These are phyloP conservation scores for Xenus cinereus DNA, from an alignment of 2,113 vertebrate genomes.

Conservation along the genomic window DNA sequence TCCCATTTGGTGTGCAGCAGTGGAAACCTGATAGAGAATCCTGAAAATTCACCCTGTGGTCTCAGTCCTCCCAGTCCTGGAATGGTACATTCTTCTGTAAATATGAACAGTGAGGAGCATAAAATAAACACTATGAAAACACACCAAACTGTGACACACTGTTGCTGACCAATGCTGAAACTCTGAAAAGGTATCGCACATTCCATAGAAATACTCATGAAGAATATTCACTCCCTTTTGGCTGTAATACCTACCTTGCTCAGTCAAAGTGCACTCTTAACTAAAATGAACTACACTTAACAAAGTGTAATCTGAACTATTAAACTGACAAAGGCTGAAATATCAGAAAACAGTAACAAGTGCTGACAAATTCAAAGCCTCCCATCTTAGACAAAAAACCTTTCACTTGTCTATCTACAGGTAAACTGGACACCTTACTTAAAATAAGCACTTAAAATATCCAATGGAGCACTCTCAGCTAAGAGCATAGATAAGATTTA, in stretches of 20 bases:
- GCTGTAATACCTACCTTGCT: background rate
- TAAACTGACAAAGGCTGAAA: background rate
- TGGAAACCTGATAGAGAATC: background rate
- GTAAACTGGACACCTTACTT: background rate
- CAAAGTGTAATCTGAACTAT: background rate
- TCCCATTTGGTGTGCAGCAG: background rate
- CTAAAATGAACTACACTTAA: background rate
- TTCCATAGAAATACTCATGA: background rate
- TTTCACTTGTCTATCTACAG: background rate
- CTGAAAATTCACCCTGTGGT: background rate
- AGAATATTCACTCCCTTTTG: background rate
- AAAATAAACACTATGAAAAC: accelerated
- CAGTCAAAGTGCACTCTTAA: background rate
- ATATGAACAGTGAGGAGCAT: background rate
- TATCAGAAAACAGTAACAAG: background rate
- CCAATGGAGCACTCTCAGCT: background rate
- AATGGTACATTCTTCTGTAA: background rate
- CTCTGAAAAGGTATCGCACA: background rate
- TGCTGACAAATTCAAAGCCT: background rate
- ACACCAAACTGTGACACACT: background rate
- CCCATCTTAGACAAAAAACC: background rate
- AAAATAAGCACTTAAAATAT: background rate
- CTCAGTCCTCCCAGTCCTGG: background rate
- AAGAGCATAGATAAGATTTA: background rate
- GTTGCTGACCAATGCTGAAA: background rate